Evolutionary conservation across 2,797 vertebrate genomes (phyloP).

Genomic region (Myotis myotis): DNA sequence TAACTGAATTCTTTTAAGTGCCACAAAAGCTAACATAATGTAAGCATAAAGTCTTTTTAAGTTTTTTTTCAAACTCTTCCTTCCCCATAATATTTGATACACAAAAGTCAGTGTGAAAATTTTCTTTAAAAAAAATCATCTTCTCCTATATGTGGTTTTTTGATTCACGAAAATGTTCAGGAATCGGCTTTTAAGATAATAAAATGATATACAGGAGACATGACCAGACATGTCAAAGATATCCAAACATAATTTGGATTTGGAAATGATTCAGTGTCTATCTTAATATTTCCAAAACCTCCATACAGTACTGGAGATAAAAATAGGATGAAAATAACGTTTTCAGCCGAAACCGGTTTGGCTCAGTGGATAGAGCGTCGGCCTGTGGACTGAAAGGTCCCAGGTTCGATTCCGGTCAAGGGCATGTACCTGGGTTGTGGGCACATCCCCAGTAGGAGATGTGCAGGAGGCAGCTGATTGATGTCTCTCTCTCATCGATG

Average conservation of each 20-base stretch:
- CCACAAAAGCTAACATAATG: not conserved
- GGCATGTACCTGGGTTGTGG: too few relatives aligned
- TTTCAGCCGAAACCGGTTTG: too few relatives aligned
- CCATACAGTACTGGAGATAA: not conserved
- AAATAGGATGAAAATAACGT: not conserved
- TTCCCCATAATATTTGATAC: not conserved
- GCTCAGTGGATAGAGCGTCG: too few relatives aligned
- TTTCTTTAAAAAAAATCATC: conserved; percentile 5
- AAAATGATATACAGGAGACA: not conserved
- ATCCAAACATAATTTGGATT: not conserved
- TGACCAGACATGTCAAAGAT: not conserved
- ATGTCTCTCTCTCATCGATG: too few relatives aligned
- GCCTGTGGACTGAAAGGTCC: too few relatives aligned
- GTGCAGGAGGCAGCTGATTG: too few relatives aligned
- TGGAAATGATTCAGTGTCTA: conserved; percentile 4
- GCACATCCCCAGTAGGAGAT: too few relatives aligned
- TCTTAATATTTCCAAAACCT: not conserved
- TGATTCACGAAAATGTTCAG: conserved; percentile 11
- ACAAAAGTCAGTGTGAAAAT: not conserved
- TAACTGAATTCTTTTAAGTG: not conserved
- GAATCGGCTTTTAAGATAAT: conserved; percentile 27
- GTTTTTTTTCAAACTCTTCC: not conserved
- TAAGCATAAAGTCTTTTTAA: not conserved
- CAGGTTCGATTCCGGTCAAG: too few relatives aligned
- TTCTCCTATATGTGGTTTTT: not conserved